phyloP scores from a whole-genome alignment of 2,888 invertebrate species.

The Nemurella pictetii region DNA sequence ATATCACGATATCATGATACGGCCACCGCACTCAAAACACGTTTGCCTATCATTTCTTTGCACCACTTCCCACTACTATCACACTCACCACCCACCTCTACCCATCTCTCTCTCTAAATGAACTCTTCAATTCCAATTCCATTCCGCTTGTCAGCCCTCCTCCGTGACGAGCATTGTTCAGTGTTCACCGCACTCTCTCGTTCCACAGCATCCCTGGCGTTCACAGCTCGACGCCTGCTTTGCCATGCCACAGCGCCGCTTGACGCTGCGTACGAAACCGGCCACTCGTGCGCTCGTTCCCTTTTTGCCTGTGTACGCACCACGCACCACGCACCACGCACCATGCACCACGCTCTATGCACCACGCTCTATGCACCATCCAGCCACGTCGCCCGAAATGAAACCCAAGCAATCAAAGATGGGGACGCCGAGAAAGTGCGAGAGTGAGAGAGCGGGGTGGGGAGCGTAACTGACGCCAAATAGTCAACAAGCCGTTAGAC shows the following conservation, averaged over 20 bases:
- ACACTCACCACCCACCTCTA: neutral
- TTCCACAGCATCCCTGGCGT: too few species aligned
- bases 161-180: slow-evolving; percentile 31
- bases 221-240: neutral
- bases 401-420: slow-evolving; percentile 26
- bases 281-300: too few species aligned
- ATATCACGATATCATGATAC: slow-evolving; percentile 13
- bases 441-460: neutral
- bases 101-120: slow-evolving; percentile 20
- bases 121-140: slow-evolving; percentile 28
- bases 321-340: too few species aligned
- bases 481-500: slow-evolving; percentile 28
- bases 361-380: too few species aligned
- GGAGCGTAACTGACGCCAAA: slow-evolving; percentile 18
- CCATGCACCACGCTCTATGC: too few species aligned
- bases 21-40: neutral
- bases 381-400: neutral
- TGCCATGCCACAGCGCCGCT: neutral
- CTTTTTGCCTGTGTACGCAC: too few species aligned
- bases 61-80: neutral
- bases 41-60: neutral
- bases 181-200: neutral
- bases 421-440: too few species aligned
- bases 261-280: neutral
- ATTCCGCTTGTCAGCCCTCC: slow-evolving; percentile 24